Evolutionary conservation across 2,113 vertebrate genomes (phyloP), one percentile per base, ranked within the genome.

Genomic region (Elaphurus davidianus): DNA sequence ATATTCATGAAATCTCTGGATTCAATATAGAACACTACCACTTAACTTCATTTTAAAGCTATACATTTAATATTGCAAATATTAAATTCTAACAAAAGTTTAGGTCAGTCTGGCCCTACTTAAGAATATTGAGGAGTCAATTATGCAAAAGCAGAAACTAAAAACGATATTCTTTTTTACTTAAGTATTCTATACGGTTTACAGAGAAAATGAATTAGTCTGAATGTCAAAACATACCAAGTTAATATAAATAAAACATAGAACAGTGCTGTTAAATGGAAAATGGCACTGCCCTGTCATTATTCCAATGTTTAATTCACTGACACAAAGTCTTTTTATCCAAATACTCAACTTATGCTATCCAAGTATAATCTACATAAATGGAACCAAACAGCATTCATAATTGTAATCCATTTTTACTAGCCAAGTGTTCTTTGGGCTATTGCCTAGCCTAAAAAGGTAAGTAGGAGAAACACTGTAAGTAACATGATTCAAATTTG

Each of bases 401-500:
- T 76, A 85, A 90, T 30, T 74, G 6, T 62, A 86, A 92, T 11
- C 17, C 10, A 14, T 86, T 91, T 91, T 94, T 64, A 87, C 6
- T 87, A 60, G 81, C 43, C 17, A 76, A 93, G 62, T 86, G 87
- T 83, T 59, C 30, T 79, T 81, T 9, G 45, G 86, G 71, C 12
- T 94, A 60, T 36, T 47, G 27, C 97, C 60, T 52, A 96, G 92
- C 23, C 0, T 30, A 14, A 93, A 79, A 83, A 93, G 3, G 79
- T 2, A 96, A 54, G 71, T 97, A 92, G 86, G n/a, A 54, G 11
- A 95, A 95, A 86, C 6, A 94, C 1, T 12, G 43, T 0, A 0
- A 94, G 16, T 95, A 96, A 96, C 90, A 89, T 86, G 60, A 90
- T 19, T 95, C 0, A 90, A 76, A 97, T 85, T 88, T 97, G 67